Evolutionary conservation across 2,113 vertebrate genomes (phyloP), one percentile per base, ranked within the genome.

Genomic region (Nannospalax galili): DNA sequence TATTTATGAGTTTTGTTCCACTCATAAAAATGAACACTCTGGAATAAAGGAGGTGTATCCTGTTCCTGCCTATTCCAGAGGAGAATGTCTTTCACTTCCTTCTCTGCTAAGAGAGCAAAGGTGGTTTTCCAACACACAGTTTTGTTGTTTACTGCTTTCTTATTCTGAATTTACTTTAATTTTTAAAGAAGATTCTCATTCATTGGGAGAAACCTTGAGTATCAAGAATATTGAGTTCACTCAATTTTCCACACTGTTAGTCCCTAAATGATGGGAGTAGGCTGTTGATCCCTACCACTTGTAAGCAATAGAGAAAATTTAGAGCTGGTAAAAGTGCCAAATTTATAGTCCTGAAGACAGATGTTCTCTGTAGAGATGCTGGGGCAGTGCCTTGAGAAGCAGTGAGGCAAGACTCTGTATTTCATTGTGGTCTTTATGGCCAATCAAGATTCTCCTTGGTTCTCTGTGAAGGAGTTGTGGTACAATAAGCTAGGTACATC

Each of bases 211-310:
- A 82, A 16, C 58, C 64, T 90, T 96, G 48, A 82, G 45, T 95
- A 48, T 88, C 74, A 72, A 80, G 77, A 81, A 93, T 73, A 81
- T 28, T 87, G 88, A 95, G 81, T 90, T 95, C 85, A 88, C 85
- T 96, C 78, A 87, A 85, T 95, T 98, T 97, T 97, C 89, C 84
- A 97, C 86, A 81, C 87, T 97, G 78, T 95, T 96, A 93, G 75
- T 58, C 48, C 58, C 80, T 92, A 92, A 96, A 94, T 90, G 88
- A 97, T 78, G 91, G 91, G 28, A 87, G 86, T 91, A 84, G 35
- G 40, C 37, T 93, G 82, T 90, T 96, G 93, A 94, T 93, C 85
- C 67, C 86, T 92, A 86, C 91, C 79, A 92, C 52, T 96, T 48
- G 94, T 91, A 74, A 92, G 86, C 91, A 96, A 90, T 48, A 95